Base-by-base conservation (phyloP, 2,113 vertebrate species). In the Clarias batrachus region DNA sequence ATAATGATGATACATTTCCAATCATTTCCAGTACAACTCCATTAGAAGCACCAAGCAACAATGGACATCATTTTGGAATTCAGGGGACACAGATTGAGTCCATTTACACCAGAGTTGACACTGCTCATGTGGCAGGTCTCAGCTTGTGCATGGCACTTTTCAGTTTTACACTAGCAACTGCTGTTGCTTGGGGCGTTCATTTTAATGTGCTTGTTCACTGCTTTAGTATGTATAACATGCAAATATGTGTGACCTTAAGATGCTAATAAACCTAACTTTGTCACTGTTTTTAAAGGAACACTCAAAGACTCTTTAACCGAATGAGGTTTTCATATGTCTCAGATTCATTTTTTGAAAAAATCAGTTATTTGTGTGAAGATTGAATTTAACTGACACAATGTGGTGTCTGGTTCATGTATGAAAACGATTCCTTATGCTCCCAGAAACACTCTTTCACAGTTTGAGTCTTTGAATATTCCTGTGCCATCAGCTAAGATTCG, bases 191-290 rank as follows among this genome's bases (percentile, higher is more conserved):
- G n/a, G n/a, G 14, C n/a, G 57, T 30, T 77, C 14, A 57, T 78
- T 78, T 78, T 78, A 56, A 78, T 78, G 52, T 17, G 54, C 48
- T 78, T 48, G n/a, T 52, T 73, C 52, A 77, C 1, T 54, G 52
- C 25, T 27, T 77, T 77, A 56, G 52, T 14, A 17, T 25, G 52
- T n/a, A 76, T 52, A 16, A 77, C 74, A 77, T 27, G 25, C 74
- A 77, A 77, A 52, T 76, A n/a, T 16, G 5, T 54, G 48, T 77
- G 74, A 56, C 74, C 74, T 77, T n/a, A 77, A 54, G 52, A 77
- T 77, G 14, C n/a, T n/a, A 56, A 77, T 56, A 25, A 77, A 27
- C 41, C n/a, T 27, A 23, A 23, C 21, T 9, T 73, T 48, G 19
- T 21, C 33, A 23, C 9, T 23, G 71, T 74, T 41, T 48, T 52